phyloP scores from a whole-genome alignment of 2,797 vertebrate genomes.

The Gymnoscopelus braueri region DNA sequence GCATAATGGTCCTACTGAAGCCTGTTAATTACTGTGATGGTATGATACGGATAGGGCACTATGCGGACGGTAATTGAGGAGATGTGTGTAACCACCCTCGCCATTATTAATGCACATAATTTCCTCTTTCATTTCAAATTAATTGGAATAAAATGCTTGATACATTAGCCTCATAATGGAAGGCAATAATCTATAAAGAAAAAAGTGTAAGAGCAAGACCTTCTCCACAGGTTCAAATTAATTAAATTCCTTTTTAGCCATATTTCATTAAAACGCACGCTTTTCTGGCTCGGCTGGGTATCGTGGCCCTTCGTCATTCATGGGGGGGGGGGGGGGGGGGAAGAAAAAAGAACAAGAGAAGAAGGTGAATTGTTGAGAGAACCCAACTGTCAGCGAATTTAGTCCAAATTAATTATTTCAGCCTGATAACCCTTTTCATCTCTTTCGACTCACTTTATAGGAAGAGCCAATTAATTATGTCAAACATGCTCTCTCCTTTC shows the following conservation, averaged over 20 bases:
- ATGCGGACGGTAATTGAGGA: conserved; percentile 64
- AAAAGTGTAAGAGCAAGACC: conserved; percentile 83
- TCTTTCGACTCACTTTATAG: conserved; percentile 93
- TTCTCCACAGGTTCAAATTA: conserved; percentile 87
- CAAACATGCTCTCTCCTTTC: conserved; percentile 87
- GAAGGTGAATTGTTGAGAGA: conserved; percentile 84
- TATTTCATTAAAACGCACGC: conserved; percentile 87
- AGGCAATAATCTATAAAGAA: conserved; percentile 86
- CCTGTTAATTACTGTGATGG: conserved; percentile 73
- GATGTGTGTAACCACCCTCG: conserved; percentile 74
- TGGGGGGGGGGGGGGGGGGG: conserved; percentile 67
- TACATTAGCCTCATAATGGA: conserved; percentile 91
- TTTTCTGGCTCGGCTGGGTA: conserved; percentile 71
- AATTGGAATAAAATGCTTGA: conserved; percentile 93
- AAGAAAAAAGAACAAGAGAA: conserved; percentile 64
- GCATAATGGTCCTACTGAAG: conserved; percentile 55
- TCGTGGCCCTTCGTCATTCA: conserved; percentile 83
- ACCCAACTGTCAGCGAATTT: conserved; percentile 92
- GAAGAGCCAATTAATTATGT: conserved; percentile 97
- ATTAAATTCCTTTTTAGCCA: conserved; percentile 91
- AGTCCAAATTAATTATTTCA: conserved; percentile 95
- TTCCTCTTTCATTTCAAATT: conserved; percentile 89
- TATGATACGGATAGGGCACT: conserved; percentile 56
- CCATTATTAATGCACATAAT: conserved; percentile 89
- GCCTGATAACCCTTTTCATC: conserved; percentile 95